Evolutionary conservation across 2,888 invertebrate genomes (phyloP).

Genomic region (Chironomus riparius): DNA sequence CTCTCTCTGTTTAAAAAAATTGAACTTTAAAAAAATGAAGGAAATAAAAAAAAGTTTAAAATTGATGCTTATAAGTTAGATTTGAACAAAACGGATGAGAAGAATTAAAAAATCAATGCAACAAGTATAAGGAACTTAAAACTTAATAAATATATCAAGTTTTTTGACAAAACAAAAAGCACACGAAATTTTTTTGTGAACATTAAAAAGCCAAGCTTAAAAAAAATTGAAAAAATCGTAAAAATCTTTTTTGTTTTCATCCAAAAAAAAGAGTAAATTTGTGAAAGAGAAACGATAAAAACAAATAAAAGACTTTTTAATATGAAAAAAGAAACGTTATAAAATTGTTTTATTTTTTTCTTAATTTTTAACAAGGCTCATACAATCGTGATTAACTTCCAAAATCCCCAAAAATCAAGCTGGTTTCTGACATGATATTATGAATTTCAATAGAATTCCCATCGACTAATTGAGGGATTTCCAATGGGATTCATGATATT

Average conservation of each 20-base stretch:
- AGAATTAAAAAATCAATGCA: background rate
- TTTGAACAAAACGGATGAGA: background rate
- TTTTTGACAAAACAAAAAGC: background rate
- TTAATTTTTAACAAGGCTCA: too few species aligned
- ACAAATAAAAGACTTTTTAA: conserved; percentile 7
- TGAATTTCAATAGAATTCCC: too few species aligned
- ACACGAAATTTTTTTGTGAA: background rate
- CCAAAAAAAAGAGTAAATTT: background rate
- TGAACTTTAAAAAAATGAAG: too few species aligned
- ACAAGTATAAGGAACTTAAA: background rate
- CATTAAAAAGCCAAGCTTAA: background rate
- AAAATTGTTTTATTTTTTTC: background rate
- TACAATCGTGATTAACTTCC: too few species aligned
- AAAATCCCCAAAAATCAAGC: too few species aligned
- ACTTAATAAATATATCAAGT: background rate
- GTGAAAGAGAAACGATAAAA: background rate
- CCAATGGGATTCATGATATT: too few species aligned
- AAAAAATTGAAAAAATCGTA: background rate
- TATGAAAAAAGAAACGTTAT: background rate
- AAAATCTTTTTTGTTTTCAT: conserved; percentile 1
- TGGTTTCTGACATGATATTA: too few species aligned
- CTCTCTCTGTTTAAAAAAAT: background rate
- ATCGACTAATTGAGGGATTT: too few species aligned
- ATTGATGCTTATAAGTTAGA: background rate
- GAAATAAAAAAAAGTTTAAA: background rate